Conservation (phyloP, 1,140 invertebrate species). For the Gonatopus flavifemur region DNA sequence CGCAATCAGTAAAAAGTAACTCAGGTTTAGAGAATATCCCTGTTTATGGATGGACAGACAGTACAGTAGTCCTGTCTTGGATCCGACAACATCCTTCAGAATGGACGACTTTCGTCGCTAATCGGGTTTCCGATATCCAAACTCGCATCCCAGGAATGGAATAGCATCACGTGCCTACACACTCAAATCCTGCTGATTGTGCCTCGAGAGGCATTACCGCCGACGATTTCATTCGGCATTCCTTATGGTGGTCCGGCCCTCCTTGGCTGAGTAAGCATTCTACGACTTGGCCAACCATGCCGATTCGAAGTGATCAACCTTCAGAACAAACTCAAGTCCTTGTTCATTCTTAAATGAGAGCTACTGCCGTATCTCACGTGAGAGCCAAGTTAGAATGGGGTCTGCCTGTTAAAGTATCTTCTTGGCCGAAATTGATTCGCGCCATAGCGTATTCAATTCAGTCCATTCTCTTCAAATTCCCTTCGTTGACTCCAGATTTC, state of each 20-base stretch:
- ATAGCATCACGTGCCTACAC: neutral
- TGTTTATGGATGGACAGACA: neutral
- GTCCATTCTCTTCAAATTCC: no score
- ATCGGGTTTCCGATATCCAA: neutral
- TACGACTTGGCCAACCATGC: neutral
- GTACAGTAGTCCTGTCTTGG: neutral
- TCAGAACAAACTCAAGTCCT: no score
- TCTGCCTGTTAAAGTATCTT: no score
- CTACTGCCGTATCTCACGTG: no score
- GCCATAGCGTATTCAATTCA: no score
- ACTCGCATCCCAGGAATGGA: neutral
- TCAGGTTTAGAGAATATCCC: neutral
- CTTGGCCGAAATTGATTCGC: no score
- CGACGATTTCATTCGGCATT: no score
- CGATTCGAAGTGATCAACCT: no score
- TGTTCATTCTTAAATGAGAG: no score
- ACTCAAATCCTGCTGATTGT: neutral
- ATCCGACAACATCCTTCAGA: neutral
- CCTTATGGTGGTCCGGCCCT: neutral
- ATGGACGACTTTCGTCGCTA: slow-evolving; percentile 4
- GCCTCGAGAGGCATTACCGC: neutral
- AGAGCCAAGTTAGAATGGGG: no score
- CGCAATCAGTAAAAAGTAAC: no score
- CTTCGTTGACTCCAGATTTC: no score
- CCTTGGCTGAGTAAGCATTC: neutral